A percentile compares a stretch with the other conserved stretches of the same genome.
phyloP scores from a whole-genome alignment of 2,797 vertebrate genomes.

The Selene dorsalis region DNA sequence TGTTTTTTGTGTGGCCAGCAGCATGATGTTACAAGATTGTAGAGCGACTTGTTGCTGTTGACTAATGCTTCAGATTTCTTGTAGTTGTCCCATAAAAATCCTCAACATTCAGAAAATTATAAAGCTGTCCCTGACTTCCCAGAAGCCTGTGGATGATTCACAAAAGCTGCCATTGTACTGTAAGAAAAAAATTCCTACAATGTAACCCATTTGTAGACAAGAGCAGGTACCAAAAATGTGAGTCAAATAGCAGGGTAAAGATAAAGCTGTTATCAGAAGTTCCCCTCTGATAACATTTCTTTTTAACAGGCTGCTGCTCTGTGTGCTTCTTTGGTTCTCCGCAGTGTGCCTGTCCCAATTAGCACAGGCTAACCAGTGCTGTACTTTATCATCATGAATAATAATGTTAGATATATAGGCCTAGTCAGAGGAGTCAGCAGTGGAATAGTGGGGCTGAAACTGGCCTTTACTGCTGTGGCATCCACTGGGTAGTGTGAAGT shows the following conservation, averaged over 20 bases:
- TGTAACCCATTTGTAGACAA: slow-evolving; percentile 7
- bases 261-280: slow-evolving; percentile 27
- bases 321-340: slow-evolving; percentile 36
- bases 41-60: neutral
- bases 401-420: slow-evolving; percentile 33
- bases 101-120: neutral
- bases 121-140: neutral
- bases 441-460: slow-evolving; percentile 13
- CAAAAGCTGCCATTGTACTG: neutral
- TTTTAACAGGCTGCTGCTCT: slow-evolving; percentile 26
- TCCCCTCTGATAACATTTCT: slow-evolving; percentile 30
- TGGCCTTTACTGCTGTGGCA: slow-evolving; percentile 33
- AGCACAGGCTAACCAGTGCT: slow-evolving; percentile 45
- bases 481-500: slow-evolving; percentile 10
- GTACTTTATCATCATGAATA: slow-evolving; percentile 57
- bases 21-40: neutral
- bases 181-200: slow-evolving; percentile 21
- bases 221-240: slow-evolving; percentile 4
- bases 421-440: slow-evolving; percentile 36
- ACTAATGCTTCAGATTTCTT: slow-evolving; percentile 3
- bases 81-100: neutral
- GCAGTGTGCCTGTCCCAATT: slow-evolving; percentile 48
- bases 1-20: neutral
- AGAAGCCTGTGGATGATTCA: slow-evolving; percentile 29
- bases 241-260: slow-evolving; percentile 13